Percentiles rank a stretch among this genome's conserved stretches.
These are phyloP conservation scores for Macquaria ambigua DNA, from an alignment of 2,113 vertebrate species.

Conservation along the genomic window DNA sequence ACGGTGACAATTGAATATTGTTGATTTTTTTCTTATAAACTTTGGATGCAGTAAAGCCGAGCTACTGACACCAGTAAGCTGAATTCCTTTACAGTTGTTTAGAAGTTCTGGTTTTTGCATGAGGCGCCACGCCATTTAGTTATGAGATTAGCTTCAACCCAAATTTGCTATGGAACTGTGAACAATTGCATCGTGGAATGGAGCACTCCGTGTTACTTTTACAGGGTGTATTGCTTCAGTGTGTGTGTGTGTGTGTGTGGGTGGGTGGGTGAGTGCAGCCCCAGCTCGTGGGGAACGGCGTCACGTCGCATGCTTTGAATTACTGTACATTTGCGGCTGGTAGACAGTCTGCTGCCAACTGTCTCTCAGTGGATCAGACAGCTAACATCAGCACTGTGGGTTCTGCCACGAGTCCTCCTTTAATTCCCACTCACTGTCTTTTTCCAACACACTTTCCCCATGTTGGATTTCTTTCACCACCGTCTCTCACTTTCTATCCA, in stretches of 20 bases:
- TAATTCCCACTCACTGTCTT: constrained; percentile 57
- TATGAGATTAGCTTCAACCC: constrained; percentile 72
- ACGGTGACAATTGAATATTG: neutral
- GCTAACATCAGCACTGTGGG: constrained; percentile 76
- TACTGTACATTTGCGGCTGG: constrained; percentile 83
- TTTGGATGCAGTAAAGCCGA: neutral
- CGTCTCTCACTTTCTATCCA: constrained; percentile 24
- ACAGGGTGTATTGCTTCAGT: constrained; percentile 34
- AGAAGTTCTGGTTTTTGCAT: constrained; percentile 37
- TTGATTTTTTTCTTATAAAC: constrained; percentile 17
- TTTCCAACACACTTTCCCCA: constrained; percentile 48
- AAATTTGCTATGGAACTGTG: constrained; percentile 74
- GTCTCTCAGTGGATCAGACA: constrained; percentile 80
- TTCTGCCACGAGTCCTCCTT: constrained; percentile 67
- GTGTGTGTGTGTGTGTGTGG: constrained; percentile 33
- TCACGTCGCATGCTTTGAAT: constrained; percentile 85
- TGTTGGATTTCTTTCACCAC: constrained; percentile 2
- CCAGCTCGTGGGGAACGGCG: constrained; percentile 66
- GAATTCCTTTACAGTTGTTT: constrained; percentile 45
- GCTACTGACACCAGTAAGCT: constrained; percentile 17
- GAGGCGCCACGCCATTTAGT: constrained; percentile 58
- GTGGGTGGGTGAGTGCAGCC: constrained; percentile 66
- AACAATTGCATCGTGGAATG: constrained; percentile 77
- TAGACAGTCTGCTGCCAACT: constrained; percentile 79
- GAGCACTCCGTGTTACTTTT: constrained; percentile 59